Base-by-base conservation (phyloP, 2,797 vertebrate genomes). In the Lophius americanus region DNA sequence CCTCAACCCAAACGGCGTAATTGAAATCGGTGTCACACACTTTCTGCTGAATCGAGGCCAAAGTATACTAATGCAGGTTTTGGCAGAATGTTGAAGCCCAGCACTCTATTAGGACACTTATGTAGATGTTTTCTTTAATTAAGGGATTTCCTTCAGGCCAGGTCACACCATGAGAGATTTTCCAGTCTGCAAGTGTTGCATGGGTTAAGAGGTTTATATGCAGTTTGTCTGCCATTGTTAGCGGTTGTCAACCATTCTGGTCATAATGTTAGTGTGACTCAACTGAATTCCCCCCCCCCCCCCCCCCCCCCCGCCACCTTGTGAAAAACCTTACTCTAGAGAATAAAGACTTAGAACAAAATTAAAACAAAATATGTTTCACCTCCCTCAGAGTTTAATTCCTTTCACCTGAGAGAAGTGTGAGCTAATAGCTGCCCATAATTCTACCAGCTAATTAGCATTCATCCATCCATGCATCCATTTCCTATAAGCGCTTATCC, bases 61-160 rank as follows among this genome's bases (percentile, higher is more conserved):
- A 68, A 32, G 58, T 73, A 59, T 9, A 66, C 58, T 50, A 11
- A 60, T 51, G 64, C 75, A 47, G 43, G 59, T 82, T 79, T 72
- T 82, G 75, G 82, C 80, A 80, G 58, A 67, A 70, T 73, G 35
- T 57, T 68, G 64, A 23, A 35, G 14, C 9, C n/a, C 73, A 46
- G 60, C 81, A 76, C 82, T 48, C 75, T 55, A 79, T 79, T 76
- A 78, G 52, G 68, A 65, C 53, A 41, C 11, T 1, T 50, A 51
- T 71, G 39, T 49, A 71, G 44, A 78, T 77, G 70, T 84, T 87
- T 84, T 56, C 60, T 81, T 83, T 76, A 75, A 80, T 83, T 84
- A 63, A 35, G 67, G 57, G 63, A 72, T 79, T 82, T 79, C 73
- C 76, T 81, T 49, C 5, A 4, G 41, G 73, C 49, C 48, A 70